phyloP scores from a whole-genome alignment of 30 jellyfish, hydroid and myxozoan genomes.

The Haliclystus octoradiatus region DNA sequence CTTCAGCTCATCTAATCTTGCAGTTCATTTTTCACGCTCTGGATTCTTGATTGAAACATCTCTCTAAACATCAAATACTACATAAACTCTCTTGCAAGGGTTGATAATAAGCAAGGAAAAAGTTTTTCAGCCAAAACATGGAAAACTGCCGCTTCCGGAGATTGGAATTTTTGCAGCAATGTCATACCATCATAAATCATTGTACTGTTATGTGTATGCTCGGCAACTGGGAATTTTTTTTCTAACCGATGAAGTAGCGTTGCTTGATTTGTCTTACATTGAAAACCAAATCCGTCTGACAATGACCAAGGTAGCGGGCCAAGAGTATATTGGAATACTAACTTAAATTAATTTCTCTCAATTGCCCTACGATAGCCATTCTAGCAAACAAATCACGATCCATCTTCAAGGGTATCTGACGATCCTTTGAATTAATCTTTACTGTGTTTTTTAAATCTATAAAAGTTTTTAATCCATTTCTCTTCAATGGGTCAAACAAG shows the following conservation, averaged over 20 bases:
- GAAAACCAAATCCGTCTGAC: conserved; percentile 17
- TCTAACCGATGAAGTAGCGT: not conserved
- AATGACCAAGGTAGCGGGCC: conserved; percentile 36
- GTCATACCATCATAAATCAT: conserved; percentile 20
- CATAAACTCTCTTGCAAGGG: not conserved
- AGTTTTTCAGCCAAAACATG: not conserved
- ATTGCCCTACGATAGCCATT: conserved; percentile 24
- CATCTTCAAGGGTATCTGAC: not conserved
- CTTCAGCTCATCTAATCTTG: not conserved
- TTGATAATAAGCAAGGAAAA: not conserved
- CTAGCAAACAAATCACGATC: conserved; percentile 6
- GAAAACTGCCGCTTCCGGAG: not conserved
- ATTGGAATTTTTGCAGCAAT: conserved; percentile 26
- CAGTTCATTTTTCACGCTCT: not conserved
- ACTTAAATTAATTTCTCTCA: conserved; percentile 8
- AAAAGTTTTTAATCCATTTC: conserved; percentile 9
- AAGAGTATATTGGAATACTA: conserved; percentile 15
- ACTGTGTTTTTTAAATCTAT: conserved; percentile 13
- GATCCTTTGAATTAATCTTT: conserved; percentile 5
- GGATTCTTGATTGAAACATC: not conserved
- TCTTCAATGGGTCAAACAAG: conserved; percentile 28
- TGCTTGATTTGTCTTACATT: conserved; percentile 18
- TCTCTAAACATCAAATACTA: not conserved
- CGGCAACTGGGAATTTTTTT: conserved; percentile 2
- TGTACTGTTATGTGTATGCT: conserved; percentile 22